These are phyloP conservation scores for Microtus oregoni DNA, from an alignment of 2,113 vertebrate genomes.

Conservation along the genomic window DNA sequence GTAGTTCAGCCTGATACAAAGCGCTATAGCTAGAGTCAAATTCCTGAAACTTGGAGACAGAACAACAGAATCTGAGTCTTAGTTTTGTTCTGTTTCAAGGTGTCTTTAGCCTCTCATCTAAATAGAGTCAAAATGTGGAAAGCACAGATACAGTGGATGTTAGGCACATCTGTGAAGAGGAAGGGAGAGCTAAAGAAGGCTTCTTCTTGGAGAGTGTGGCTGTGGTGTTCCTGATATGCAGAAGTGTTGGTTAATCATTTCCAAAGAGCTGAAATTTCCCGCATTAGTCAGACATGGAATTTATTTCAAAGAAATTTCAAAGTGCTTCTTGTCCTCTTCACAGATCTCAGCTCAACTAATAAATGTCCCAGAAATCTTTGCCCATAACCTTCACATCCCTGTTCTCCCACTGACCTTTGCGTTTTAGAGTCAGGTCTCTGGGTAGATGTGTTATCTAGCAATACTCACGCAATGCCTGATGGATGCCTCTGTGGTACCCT, in stretches of 20 bases:
- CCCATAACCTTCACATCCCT: neutral
- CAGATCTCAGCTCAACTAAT: neutral
- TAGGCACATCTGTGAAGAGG: neutral
- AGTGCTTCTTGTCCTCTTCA: neutral
- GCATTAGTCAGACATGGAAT: neutral
- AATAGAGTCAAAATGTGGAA: neutral
- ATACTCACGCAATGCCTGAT: neutral
- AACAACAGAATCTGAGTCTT: neutral
- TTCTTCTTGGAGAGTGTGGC: neutral
- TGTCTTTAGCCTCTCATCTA: neutral
- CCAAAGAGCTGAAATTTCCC: neutral
- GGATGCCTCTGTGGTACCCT: neutral
- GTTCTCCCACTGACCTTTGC: neutral
- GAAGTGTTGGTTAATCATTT: neutral
- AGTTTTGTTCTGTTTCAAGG: neutral
- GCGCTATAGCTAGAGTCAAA: neutral
- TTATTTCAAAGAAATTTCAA: neutral
- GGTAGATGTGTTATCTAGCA: neutral
- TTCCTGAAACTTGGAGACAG: neutral
- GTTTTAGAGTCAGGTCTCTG: neutral
- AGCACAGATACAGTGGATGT: neutral
- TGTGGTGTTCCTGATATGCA: neutral
- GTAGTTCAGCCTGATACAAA: neutral
- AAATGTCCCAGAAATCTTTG: neutral
- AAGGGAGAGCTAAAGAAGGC: neutral